A percentile compares a stretch with the other conserved stretches of the same genome.
Conservation (phyloP, 1,140 invertebrate species). For the Drosophila pseudoobscura region DNA sequence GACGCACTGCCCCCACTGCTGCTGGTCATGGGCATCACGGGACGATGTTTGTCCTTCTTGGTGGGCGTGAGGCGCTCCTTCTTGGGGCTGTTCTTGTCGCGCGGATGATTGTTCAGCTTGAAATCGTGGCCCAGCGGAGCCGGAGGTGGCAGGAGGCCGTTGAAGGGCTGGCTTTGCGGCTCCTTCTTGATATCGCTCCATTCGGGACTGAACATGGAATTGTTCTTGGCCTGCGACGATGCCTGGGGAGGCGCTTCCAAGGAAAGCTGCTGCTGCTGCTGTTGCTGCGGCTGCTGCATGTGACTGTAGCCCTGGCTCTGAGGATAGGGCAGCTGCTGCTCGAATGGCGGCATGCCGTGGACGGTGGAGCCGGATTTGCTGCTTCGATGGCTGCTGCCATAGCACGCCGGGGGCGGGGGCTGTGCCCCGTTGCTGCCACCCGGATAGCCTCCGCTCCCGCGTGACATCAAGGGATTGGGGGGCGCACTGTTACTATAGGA, state of each 20-base stretch:
- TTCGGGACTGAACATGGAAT: slow-evolving; percentile 79
- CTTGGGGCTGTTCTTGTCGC: slow-evolving; percentile 67
- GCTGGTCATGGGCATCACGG: slow-evolving; percentile 21
- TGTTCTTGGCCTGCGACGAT: slow-evolving; percentile 51
- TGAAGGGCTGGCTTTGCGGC: slow-evolving; percentile 47
- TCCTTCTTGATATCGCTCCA: slow-evolving; percentile 75
- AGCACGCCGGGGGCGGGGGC: slow-evolving; percentile 32
- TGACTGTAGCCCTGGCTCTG: slow-evolving; percentile 66
- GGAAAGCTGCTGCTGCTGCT: slow-evolving; percentile 19
- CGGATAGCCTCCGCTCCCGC: slow-evolving; percentile 56
- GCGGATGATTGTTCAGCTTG: slow-evolving; percentile 66
- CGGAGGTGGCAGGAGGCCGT: slow-evolving; percentile 58
- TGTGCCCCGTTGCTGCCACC: slow-evolving; percentile 41
- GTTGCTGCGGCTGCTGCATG: slow-evolving; percentile 48
- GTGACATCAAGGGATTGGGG: slow-evolving; percentile 57
- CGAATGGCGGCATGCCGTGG: slow-evolving; percentile 65
- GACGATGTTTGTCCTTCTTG: slow-evolving; percentile 73
- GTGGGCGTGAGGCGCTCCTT: slow-evolving; percentile 70
- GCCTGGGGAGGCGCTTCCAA: slow-evolving; percentile 17
- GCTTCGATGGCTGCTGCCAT: slow-evolving; percentile 52
- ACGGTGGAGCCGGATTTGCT: slow-evolving; percentile 74
- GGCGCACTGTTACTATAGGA: slow-evolving; percentile 59
- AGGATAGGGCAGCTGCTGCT: slow-evolving; percentile 66
- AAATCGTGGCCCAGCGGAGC: slow-evolving; percentile 56
- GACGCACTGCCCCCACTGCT: slow-evolving; percentile 8